Percentiles rank a stretch among this genome's conserved stretches.
Conservation (phyloP, 2,797 vertebrate genomes). For the Pipistrellus pygmaeus region DNA sequence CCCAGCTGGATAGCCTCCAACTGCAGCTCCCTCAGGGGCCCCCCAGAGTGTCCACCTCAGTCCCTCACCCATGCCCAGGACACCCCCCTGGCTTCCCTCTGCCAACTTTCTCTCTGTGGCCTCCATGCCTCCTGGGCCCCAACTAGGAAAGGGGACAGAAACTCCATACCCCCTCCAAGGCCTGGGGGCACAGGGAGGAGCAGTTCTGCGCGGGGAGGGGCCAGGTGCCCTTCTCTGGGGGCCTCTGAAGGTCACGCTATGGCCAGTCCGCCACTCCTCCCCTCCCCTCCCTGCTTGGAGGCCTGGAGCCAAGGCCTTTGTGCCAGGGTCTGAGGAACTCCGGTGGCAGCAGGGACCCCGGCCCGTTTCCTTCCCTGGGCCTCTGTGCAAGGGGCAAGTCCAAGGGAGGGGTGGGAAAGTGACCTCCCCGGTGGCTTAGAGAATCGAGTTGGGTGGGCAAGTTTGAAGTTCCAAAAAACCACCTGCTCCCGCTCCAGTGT, state of each 20-base stretch:
- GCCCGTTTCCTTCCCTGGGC: slow-evolving; percentile 38
- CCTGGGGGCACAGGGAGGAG: slow-evolving; percentile 65
- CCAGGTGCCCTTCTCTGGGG: slow-evolving; percentile 86
- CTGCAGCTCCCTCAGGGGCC: background rate
- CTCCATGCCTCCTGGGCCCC: background rate
- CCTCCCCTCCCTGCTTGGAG: slow-evolving; percentile 20
- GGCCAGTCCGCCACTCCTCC: slow-evolving; percentile 80
- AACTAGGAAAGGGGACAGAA: slow-evolving; percentile 20
- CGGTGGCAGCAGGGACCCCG: slow-evolving; percentile 69
- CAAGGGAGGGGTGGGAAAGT: background rate
- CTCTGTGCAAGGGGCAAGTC: background rate
- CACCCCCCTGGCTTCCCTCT: background rate
- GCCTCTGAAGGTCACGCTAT: slow-evolving; percentile 89
- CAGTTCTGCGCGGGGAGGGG: slow-evolving; percentile 66
- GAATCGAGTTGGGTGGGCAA: slow-evolving; percentile 61
- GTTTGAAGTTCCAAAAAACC: slow-evolving; percentile 72
- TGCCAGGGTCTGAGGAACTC: slow-evolving; percentile 83
- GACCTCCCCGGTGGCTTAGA: background rate
- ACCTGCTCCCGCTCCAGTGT: slow-evolving; percentile 71
- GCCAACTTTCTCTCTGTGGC: background rate
- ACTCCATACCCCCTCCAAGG: slow-evolving; percentile 48
- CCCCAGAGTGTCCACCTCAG: background rate
- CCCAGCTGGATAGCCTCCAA: background rate
- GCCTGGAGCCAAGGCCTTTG: slow-evolving; percentile 80
- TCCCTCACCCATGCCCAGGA: background rate